Conservation (phyloP, 2,797 vertebrate species). For the Pseudocheirus occidentalis region DNA sequence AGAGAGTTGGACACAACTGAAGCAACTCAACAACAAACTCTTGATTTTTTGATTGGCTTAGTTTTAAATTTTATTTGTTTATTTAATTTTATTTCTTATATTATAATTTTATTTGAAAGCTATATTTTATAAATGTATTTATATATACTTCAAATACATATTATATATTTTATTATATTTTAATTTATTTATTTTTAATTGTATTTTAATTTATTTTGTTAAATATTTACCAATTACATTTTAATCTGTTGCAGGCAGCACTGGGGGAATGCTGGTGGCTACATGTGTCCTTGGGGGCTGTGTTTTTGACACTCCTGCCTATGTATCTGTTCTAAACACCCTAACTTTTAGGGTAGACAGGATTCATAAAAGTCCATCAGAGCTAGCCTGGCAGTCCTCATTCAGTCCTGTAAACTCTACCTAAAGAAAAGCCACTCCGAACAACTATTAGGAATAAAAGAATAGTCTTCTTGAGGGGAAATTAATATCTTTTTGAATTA, state of each 20-base stretch:
- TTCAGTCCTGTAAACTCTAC: not conserved
- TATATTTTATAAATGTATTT: too few relatives aligned
- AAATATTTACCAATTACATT: not conserved
- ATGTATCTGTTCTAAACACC: not conserved
- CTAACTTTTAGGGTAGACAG: not conserved
- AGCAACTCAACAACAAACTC: not conserved
- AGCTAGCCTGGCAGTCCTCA: not conserved
- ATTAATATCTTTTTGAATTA: not conserved
- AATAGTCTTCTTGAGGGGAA: not conserved
- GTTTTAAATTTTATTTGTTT: not conserved
- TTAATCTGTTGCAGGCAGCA: not conserved
- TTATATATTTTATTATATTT: too few relatives aligned
- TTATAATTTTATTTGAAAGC: too few relatives aligned
- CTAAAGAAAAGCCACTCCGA: not conserved
- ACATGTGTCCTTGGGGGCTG: not conserved
- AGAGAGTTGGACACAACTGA: not conserved
- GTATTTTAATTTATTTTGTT: not conserved
- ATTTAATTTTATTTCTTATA: too few relatives aligned
- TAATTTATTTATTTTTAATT: not conserved
- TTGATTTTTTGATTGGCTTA: not conserved
- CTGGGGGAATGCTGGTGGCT: not conserved
- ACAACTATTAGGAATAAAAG: not conserved
- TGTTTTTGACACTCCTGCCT: not conserved
- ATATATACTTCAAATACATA: too few relatives aligned
- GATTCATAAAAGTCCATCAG: not conserved